Conservation (phyloP, 35 echinoderm and acorn worm species). For the Apostichopus parvimensis region DNA sequence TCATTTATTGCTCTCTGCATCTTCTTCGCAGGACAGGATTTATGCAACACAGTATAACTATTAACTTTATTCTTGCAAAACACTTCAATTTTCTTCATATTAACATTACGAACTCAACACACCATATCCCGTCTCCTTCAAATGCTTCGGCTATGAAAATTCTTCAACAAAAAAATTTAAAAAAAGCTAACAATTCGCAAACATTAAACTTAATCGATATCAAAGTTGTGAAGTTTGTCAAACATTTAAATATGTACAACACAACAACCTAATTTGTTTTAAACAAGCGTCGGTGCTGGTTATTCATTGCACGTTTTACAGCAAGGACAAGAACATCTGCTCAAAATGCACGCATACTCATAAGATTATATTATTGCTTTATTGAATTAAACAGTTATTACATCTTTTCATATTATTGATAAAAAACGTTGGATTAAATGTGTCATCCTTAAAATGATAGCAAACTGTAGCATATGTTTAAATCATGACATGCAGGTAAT, state of each 20-base stretch:
- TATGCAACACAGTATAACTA: too few relatives aligned
- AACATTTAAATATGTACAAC: conserved; percentile 30
- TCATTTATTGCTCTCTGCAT: too few relatives aligned
- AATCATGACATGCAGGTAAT: conserved; percentile 15
- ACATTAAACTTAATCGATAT: background rate
- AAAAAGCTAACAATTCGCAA: background rate
- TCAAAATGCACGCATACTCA: conserved; percentile 36
- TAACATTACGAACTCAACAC: too few relatives aligned
- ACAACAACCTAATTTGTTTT: background rate
- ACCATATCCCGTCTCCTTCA: too few relatives aligned
- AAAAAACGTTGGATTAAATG: conserved; percentile 8
- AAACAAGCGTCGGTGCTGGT: background rate
- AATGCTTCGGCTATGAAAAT: too few relatives aligned
- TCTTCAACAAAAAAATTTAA: too few relatives aligned
- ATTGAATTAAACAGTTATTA: conserved; percentile 41
- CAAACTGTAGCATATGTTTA: background rate
- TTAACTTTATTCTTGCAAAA: too few relatives aligned
- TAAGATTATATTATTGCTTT: conserved; percentile 47
- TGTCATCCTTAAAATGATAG: background rate
- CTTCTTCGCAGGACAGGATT: too few relatives aligned
- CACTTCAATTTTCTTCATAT: too few relatives aligned
- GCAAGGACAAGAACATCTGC: conserved; percentile 10
- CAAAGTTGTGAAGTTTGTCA: background rate
- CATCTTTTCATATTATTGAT: conserved; percentile 36
- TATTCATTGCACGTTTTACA: conserved; percentile 13